Evolutionary conservation across 1,140 invertebrate genomes (phyloP).

Genomic region (Drosophila azteca): DNA sequence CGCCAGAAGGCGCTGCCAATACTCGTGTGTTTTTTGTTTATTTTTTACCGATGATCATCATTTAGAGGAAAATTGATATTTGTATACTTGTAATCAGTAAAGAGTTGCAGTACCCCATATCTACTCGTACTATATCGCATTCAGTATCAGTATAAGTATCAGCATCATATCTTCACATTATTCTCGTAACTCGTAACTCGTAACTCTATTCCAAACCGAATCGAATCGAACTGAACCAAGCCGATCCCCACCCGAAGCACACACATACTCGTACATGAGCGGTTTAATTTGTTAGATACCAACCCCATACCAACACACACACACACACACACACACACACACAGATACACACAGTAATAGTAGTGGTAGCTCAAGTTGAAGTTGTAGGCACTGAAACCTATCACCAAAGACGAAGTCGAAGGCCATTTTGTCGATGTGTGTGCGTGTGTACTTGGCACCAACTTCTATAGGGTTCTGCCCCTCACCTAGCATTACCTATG

Average conservation of each 20-base stretch:
- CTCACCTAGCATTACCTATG: conserved; percentile 10
- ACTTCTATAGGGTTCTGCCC: conserved; percentile 27
- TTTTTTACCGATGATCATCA: conserved; percentile 33
- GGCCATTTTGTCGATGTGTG: conserved; percentile 50
- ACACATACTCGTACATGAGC: conserved; percentile 27
- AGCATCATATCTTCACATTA: conserved; percentile 69
- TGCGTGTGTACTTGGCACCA: conserved; percentile 57
- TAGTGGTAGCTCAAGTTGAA: conserved; percentile 29
- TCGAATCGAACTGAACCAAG: conserved; percentile 20
- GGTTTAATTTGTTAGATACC: conserved; percentile 36
- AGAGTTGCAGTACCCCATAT: conserved; percentile 38
- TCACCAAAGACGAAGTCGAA: conserved; percentile 26
- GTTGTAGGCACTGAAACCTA: conserved; percentile 33
- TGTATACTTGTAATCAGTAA: conserved; percentile 43
- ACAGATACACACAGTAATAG: conserved; percentile 7
- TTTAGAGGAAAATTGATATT: conserved; percentile 48
- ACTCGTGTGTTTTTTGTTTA: conserved; percentile 31
- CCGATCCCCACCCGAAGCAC: conserved; percentile 15
- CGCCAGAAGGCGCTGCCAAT: conserved; percentile 39
- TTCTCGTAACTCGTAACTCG: conserved; percentile 38
- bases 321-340: too few species aligned
- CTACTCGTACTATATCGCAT: conserved; percentile 28
- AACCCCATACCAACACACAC: conserved; percentile 5
- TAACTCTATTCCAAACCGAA: conserved; percentile 48
- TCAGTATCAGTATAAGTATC: conserved; percentile 62